Base-by-base conservation (phyloP, 2,888 invertebrate genomes). In the Hypomecis atomaria region DNA sequence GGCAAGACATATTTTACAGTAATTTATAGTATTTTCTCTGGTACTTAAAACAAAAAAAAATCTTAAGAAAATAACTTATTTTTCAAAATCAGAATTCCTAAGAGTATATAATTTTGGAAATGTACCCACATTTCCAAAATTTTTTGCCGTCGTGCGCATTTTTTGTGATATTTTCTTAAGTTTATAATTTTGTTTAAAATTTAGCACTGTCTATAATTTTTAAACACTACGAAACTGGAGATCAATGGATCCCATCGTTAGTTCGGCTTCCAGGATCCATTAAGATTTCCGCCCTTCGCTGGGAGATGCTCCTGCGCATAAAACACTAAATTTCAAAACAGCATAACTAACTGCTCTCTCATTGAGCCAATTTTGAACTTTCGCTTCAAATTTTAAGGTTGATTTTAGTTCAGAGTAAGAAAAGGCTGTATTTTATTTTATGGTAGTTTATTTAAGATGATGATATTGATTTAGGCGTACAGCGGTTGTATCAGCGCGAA, bases 161-260 rank as follows among this genome's bases (percentile, higher is more conserved):
- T n/a, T n/a, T n/a, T n/a, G n/a, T n/a, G n/a, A n/a, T n/a, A n/a
- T n/a, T n/a, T n/a, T n/a, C n/a, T n/a, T n/a, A n/a, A n/a, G n/a
- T n/a, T n/a, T n/a, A n/a, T 5, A 9, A 40, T 55, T 36, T 34
- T 11, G n/a, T n/a, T n/a, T n/a, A n/a, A n/a, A n/a, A n/a, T 34
- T 36, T 3, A 33, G 5, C 7, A 13, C 33, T 55, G 47, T 65
- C 67, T 56, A 65, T 56, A 59, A 11, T 56, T 72, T 67, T 38
- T 48, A 59, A 65, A 36, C 59, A 59, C 64, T 66, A 74, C 65
- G 73, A 72, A 67, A 68, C 50, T 47, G 80, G 82, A 80, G 87
- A 90, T 90, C 88, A 87, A 88, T 88, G 86, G 87, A 86, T 87
- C 87, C 81, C 89, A 86, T 92, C 88, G 89, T 92, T 90, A 91